These are phyloP conservation scores for Callosobruchus maculatus DNA, from an alignment of 2,888 invertebrate species.

Conservation along the genomic window DNA sequence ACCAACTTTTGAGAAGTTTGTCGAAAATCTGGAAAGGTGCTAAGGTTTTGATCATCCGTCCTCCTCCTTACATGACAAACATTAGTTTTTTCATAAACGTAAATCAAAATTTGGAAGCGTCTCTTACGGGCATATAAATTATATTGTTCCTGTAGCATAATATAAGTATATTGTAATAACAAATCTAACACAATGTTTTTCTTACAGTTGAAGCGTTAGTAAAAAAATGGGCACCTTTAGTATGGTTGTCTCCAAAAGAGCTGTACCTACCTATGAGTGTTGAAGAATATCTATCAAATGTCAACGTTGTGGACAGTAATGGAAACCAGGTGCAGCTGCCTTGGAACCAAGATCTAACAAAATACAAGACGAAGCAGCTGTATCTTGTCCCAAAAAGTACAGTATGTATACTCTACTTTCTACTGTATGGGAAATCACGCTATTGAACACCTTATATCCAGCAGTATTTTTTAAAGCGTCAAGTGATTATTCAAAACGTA, in stretches of 20 bases:
- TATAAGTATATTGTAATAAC: neutral
- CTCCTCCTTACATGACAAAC: no score
- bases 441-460: no score
- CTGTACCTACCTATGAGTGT: constrained; percentile 61
- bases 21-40: no score
- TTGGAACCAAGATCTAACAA: constrained; percentile 15
- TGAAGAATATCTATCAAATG: constrained; percentile 58
- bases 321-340: constrained; percentile 24
- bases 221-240: constrained; percentile 61
- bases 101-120: no score
- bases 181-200: no score
- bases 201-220: constrained; percentile 48
- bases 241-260: constrained; percentile 65
- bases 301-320: constrained; percentile 41
- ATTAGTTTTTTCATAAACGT: no score
- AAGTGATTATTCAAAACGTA: no score
- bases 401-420: constrained; percentile 42
- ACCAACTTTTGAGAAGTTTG: no score
- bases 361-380: constrained; percentile 38
- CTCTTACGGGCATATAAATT: no score
- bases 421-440: neutral
- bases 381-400: constrained; percentile 53
- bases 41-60: no score
- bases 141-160: no score
- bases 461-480: no score